These are phyloP conservation scores for Ophraella communa DNA, from an alignment of 2,888 invertebrate genomes.

Conservation along the genomic window DNA sequence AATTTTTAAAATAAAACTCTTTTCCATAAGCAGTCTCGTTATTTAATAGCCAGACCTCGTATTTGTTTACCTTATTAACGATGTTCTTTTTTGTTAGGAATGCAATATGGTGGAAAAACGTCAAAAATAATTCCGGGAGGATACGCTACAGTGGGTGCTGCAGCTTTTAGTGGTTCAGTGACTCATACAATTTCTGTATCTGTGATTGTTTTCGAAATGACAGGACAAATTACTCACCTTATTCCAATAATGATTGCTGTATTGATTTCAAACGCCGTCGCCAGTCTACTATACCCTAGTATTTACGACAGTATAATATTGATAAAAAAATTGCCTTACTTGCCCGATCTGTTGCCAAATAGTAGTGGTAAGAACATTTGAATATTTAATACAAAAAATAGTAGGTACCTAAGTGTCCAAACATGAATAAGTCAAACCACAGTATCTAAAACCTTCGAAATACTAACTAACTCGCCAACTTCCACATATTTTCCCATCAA, in stretches of 20 bases:
- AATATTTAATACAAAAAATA: background rate
- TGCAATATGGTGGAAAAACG: constrained; percentile 85
- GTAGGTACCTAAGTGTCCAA: no score
- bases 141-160: constrained; percentile 95
- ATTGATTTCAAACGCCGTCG: constrained; percentile 92
- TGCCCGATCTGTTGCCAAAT: constrained; percentile 92
- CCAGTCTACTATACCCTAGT: constrained; percentile 92
- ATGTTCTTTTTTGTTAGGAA: constrained; percentile 64
- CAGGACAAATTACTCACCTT: constrained; percentile 96
- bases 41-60: no score
- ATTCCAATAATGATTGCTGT: constrained; percentile 97
- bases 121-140: constrained; percentile 93
- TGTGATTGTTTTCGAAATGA: constrained; percentile 98
- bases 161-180: constrained; percentile 95
- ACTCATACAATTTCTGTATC: constrained; percentile 98
- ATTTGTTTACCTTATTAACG: no score
- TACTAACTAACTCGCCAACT: no score
- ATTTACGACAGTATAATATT: constrained; percentile 98
- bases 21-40: no score
- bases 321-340: constrained; percentile 95
- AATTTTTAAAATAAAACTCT: no score
- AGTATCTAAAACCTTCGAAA: no score
- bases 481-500: no score
- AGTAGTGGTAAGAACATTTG: constrained; percentile 67
- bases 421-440: no score